Evolutionary conservation across 2,888 invertebrate genomes (phyloP), one percentile per base, ranked within the genome.

Genomic region (Synanthedon tipuliformis): DNA sequence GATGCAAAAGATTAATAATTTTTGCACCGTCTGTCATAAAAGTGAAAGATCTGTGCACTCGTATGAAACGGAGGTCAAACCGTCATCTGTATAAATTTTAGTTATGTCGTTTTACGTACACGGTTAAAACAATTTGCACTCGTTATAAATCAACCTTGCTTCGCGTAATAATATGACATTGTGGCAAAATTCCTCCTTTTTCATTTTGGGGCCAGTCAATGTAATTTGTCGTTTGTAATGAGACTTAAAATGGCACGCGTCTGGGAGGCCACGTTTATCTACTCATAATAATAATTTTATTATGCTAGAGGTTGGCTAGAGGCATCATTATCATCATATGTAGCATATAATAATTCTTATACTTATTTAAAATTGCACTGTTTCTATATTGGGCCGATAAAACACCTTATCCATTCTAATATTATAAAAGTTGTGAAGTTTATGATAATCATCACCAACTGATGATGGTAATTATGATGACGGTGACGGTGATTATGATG

Each of bases 121-220:
- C 57, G 61, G 55, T 60, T 63, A 56, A 55, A 63, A 58, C 61
- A 62, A 61, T 70, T 66, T 74, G 75, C 64, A 73, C 72, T 67
- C 65, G 61, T 69, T 76, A 61, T 66, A 65, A 64, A 64, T 65
- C 63, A 71, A 70, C 75, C 75, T 78, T 77, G 73, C 34, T 61
- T 52, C 56, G 59, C 56, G 13, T 50, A 27, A 49, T 61, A 68
- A 66, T 61, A 66, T 62, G 57, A 58, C 54, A 58, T 61, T 63
- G 59, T 55, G 54, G 56, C 56, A 62, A 64, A 55, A 60, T 57
- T 59, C 60, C 57, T 53, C 54, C 50, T 53, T 55, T 56, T 63
- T 64, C 59, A 59, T 59, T 56, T 63, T 48, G 53, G 53, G 53
- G 53, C 53, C 53, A 51, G 23, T 23, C 56, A 53, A 27, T 58